Conservation (phyloP, 2,797 vertebrate genomes). For the Sebastes hubbsi region DNA sequence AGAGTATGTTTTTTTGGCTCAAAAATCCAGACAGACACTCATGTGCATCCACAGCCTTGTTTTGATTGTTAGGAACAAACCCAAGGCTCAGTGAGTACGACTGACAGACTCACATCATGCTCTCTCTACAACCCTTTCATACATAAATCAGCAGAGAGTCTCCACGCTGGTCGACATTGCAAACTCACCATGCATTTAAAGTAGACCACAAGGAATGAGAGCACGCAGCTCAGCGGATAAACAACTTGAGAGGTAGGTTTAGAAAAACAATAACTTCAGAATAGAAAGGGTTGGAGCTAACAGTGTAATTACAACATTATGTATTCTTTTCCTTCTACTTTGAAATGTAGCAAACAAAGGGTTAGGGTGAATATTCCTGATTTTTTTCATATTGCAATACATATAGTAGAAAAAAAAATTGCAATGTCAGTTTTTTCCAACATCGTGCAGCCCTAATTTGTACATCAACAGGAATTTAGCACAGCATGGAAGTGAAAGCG, state of each 20-base stretch:
- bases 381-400: too few relatives aligned
- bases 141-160: constrained; percentile 6
- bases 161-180: background rate
- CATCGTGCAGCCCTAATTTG: too few relatives aligned
- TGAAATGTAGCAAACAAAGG: too few relatives aligned
- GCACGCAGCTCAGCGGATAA: background rate
- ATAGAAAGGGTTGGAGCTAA: background rate
- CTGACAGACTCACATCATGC: background rate
- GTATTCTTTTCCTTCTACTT: background rate
- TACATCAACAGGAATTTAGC: too few relatives aligned
- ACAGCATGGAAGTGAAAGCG: too few relatives aligned
- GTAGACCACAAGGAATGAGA: constrained; percentile 32
- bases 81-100: background rate
- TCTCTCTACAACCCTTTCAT: constrained; percentile 8
- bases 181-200: constrained; percentile 47
- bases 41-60: background rate
- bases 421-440: too few relatives aligned
- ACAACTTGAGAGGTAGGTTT: background rate
- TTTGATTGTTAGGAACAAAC: background rate
- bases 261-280: constrained; percentile 8
- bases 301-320: constrained; percentile 1
- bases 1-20: background rate
- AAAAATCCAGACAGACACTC: background rate
- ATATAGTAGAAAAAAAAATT: too few relatives aligned
- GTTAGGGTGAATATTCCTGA: too few relatives aligned